Evolutionary conservation across 1,140 invertebrate genomes (phyloP).

Genomic region (Eubasilissa regina): DNA sequence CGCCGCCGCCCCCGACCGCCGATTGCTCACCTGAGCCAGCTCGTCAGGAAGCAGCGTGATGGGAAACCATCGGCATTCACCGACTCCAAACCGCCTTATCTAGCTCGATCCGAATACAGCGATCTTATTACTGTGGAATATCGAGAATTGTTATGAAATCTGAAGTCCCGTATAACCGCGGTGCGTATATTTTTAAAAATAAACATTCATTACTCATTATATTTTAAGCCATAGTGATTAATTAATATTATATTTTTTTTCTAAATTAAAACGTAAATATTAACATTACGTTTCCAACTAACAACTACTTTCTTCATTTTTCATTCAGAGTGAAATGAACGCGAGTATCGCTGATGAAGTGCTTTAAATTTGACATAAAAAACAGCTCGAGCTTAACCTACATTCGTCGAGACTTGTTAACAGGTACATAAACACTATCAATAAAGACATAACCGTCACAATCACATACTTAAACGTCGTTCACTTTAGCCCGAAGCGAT

Average conservation of each 20-base stretch:
- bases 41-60: neutral
- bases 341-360: too few species aligned
- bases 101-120: constrained; percentile 17
- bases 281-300: too few species aligned
- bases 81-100: neutral
- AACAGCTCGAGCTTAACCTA: neutral
- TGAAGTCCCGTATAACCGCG: constrained; percentile 32
- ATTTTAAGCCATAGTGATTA: too few species aligned
- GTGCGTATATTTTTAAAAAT: constrained; percentile 24
- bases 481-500: constrained; percentile 5
- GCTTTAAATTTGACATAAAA: too few species aligned
- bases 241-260: too few species aligned
- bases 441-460: constrained; percentile 6
- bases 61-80: constrained; percentile 13
- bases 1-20: too few species aligned
- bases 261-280: too few species aligned
- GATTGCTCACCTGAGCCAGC: constrained; percentile 10
- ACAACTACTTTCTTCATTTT: too few species aligned
- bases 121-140: constrained; percentile 23
- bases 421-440: constrained; percentile 13
- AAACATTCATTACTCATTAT: neutral
- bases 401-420: neutral
- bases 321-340: too few species aligned
- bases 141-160: constrained; percentile 26
- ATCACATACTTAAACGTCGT: neutral